phyloP scores from a whole-genome alignment of 1,140 invertebrate species.

The Cydia strobilella region DNA sequence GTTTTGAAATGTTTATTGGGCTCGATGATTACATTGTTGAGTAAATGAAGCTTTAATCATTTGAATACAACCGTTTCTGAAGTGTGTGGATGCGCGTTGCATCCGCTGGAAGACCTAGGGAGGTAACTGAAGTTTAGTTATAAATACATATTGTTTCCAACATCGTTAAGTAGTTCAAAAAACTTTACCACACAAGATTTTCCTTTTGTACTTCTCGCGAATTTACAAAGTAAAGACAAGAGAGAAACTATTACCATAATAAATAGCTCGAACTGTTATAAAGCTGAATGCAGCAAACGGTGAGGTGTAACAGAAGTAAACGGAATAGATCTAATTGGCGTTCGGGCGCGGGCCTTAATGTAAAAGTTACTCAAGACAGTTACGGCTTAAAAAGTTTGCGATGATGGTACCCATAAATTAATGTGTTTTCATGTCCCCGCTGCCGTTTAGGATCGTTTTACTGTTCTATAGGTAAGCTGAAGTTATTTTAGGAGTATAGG shows the following conservation, averaged over 20 bases:
- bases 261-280: constrained; percentile 24
- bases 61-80: constrained; percentile 24
- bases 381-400: constrained; percentile 69
- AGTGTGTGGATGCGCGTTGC: constrained; percentile 2
- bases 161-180: constrained; percentile 11
- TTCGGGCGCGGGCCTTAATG: constrained; percentile 64
- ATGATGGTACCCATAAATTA: constrained; percentile 72
- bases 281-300: constrained; percentile 34
- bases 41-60: constrained; percentile 51
- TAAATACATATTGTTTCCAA: constrained; percentile 13
- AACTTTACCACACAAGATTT: no score
- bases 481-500: constrained; percentile 36
- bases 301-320: constrained; percentile 61
- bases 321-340: constrained; percentile 55
- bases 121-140: neutral
- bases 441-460: constrained; percentile 58
- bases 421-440: constrained; percentile 69
- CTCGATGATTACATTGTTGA: constrained; percentile 66
- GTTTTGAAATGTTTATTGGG: constrained; percentile 71
- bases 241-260: constrained; percentile 21
- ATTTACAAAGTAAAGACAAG: constrained; percentile 16
- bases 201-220: neutral
- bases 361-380: constrained; percentile 67
- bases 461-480: constrained; percentile 34
- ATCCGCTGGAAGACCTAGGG: constrained; percentile 1